Evolutionary conservation across 2,888 invertebrate species (phyloP), one percentile per base, ranked within the genome.

Genomic region (Operophtera brumata): DNA sequence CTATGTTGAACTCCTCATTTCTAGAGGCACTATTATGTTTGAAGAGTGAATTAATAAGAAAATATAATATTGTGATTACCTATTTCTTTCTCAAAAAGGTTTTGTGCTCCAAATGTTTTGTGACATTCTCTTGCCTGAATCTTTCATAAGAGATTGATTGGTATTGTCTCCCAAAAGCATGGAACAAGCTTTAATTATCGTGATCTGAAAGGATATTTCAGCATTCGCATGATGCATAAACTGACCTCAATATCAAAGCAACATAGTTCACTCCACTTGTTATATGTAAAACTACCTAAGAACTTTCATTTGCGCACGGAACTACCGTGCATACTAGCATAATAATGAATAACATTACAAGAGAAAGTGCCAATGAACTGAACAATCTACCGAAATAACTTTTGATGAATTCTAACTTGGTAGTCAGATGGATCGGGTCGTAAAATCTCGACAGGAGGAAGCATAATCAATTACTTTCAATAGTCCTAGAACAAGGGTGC

Each of bases 271-370:
- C 52, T 48, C 61, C 60, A 55, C 70, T 76, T 75, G 74, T 66
- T 72, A 71, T 70, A 69, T 71, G 68, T 64, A 63, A 71, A 73
- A 64, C 69, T 68, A 75, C 20, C 70, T 70, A 72, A 65, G 70
- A 78, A 84, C 84, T 83, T 84, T 84, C 82, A 73, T 81, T 81
- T 77, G 67, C 73, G 79, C 75, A 75, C 78, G 79, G 80, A 84
- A 84, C 71, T 69, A 72, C 64, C 66, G 66, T 68, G 71, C 80
- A 78, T 79, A 69, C 77, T 77, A 75, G 82, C 75, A 83, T 85
- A 83, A 68, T 80, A 78, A 86, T 79, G 78, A 81, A 74, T 70
- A 70, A 60, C 62, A 63, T 51, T 59, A 56, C 59, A 73, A 77
- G 83, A 83, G 84, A 85, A 84, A 86, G 84, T 80, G 70, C 69